A percentile compares a stretch with the other conserved stretches of the same genome.
These are phyloP conservation scores for Ceratosolen solmsi DNA, from an alignment of 1,140 invertebrate species.

Conservation along the genomic window DNA sequence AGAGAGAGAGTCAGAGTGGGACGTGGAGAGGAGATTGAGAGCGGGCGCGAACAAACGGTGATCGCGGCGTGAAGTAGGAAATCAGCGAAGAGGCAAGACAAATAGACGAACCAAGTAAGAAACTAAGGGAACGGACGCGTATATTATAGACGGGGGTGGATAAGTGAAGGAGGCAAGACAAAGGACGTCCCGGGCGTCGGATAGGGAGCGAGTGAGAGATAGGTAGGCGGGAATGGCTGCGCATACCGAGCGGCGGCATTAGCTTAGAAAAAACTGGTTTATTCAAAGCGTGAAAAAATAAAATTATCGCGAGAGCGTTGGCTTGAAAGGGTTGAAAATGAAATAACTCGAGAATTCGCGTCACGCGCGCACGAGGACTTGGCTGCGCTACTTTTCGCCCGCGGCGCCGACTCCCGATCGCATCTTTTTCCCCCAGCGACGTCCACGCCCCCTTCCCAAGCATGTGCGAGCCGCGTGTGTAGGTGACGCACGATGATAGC, in stretches of 20 bases:
- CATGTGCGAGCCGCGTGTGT: not conserved
- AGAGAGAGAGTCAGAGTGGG: not conserved
- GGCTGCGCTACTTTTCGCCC: conserved; percentile 50
- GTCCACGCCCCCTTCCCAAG: not conserved
- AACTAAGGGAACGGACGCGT: not conserved
- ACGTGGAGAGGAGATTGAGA: no score
- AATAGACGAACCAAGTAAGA: conserved; percentile 25
- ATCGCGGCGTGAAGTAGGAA: conserved; percentile 4
- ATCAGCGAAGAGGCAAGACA: conserved; percentile 37
- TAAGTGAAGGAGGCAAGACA: conserved; percentile 3
- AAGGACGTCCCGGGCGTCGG: not conserved
- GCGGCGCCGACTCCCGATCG: not conserved
- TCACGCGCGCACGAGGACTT: conserved; percentile 59
- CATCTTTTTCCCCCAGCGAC: not conserved
- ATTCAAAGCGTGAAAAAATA: conserved; percentile 63
- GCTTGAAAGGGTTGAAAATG: conserved; percentile 67
- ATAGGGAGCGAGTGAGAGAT: not conserved
- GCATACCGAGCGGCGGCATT: conserved; percentile 39
- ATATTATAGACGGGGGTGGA: not conserved
- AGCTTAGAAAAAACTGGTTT: conserved; percentile 58
- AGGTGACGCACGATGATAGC: conserved; percentile 25
- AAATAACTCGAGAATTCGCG: conserved; percentile 65
- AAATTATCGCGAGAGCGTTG: conserved; percentile 59
- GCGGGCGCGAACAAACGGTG: not conserved
- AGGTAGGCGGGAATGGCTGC: not conserved